Evolutionary conservation across 2,113 vertebrate genomes (phyloP).

Genomic region (Elephantulus edwardii): DNA sequence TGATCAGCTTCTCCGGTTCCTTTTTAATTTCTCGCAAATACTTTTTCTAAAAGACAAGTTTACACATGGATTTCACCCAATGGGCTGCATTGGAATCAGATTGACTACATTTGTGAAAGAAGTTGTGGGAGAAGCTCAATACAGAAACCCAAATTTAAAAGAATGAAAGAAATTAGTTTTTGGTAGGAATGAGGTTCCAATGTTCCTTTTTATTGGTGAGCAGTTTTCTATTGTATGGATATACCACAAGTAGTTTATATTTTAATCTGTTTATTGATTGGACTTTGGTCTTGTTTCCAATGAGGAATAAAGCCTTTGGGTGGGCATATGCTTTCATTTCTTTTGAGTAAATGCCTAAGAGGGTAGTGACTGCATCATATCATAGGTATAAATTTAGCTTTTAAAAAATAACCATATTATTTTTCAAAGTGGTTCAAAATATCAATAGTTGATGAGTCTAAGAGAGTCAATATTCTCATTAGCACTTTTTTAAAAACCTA

Average conservation of each 20-base stretch:
- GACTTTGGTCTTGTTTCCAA: slow-evolving; percentile 18
- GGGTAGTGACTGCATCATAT: background rate
- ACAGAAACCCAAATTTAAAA: too few relatives aligned
- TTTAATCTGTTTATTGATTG: background rate
- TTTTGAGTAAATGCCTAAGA: background rate
- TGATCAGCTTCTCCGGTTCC: too few relatives aligned
- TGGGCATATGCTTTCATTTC: background rate
- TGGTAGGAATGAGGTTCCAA: too few relatives aligned
- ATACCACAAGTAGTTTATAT: background rate
- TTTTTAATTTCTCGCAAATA: too few relatives aligned
- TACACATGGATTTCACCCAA: too few relatives aligned
- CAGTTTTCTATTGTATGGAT: background rate
- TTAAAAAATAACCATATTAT: background rate
- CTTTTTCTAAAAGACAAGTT: too few relatives aligned
- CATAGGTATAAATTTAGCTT: background rate
- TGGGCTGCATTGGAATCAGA: too few relatives aligned
- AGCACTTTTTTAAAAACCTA: too few relatives aligned
- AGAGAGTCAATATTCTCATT: too few relatives aligned
- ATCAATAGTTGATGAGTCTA: background rate
- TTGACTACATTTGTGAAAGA: too few relatives aligned
- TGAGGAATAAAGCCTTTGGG: background rate
- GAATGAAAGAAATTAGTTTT: too few relatives aligned
- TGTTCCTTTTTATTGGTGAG: background rate
- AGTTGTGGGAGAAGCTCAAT: too few relatives aligned
- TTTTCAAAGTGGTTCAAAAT: background rate